Conservation (phyloP, 2,113 vertebrate genomes). For the Solenodon paradoxus region DNA sequence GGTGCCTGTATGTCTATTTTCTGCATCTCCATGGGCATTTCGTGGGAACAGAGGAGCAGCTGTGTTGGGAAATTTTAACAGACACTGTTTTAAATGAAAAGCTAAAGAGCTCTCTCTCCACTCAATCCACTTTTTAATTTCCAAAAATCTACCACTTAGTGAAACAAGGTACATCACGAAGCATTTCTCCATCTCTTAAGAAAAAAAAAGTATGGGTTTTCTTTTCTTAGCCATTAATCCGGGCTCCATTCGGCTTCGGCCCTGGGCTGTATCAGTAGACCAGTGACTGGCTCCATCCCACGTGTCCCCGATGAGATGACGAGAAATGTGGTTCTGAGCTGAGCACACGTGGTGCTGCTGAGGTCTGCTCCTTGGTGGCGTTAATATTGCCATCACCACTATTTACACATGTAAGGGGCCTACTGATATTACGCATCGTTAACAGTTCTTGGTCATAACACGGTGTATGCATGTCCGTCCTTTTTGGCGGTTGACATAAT, state of each 20-base stretch:
- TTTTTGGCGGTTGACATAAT: slow-evolving; percentile 64
- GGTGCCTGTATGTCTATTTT: neutral
- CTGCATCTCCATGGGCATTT: neutral
- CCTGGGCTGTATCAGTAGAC: slow-evolving; percentile 37
- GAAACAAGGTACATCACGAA: neutral
- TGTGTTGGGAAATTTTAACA: neutral
- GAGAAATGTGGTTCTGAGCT: slow-evolving; percentile 60
- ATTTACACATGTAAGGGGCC: slow-evolving; percentile 81
- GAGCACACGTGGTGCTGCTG: slow-evolving; percentile 56
- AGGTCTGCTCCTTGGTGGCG: slow-evolving; percentile 40
- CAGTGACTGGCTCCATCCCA: slow-evolving; percentile 63
- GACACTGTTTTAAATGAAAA: neutral
- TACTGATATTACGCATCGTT: slow-evolving; percentile 78
- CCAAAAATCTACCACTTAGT: neutral
- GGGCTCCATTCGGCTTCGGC: neutral
- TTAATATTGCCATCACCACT: slow-evolving; percentile 79
- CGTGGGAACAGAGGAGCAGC: neutral
- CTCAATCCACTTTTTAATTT: neutral
- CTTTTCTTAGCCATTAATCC: neutral
- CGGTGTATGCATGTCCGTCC: slow-evolving; percentile 77
- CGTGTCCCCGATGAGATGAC: slow-evolving; percentile 18
- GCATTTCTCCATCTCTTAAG: neutral
- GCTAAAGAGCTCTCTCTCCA: neutral
- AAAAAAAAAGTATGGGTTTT: neutral
- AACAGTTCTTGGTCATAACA: slow-evolving; percentile 78